phyloP scores from a whole-genome alignment of 2,888 invertebrate genomes.

The Acleris laterana region DNA sequence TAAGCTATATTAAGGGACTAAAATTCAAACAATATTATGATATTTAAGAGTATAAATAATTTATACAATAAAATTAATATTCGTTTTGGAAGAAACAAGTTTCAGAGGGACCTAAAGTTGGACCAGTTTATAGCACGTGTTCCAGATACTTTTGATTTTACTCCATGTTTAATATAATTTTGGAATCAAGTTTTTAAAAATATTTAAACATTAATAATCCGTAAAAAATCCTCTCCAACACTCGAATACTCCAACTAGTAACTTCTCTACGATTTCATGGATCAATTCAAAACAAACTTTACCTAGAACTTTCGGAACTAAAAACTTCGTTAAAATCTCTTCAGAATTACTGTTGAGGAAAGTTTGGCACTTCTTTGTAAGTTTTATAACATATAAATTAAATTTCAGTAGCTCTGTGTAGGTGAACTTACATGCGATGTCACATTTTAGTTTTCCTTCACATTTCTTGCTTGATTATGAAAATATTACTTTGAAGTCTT shows the following conservation, averaged over 20 bases:
- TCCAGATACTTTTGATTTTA: too few relatives aligned
- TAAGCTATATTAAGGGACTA: too few relatives aligned
- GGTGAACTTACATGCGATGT: neutral
- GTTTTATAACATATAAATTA: constrained; percentile 20
- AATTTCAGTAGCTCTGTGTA: neutral
- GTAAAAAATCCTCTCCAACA: neutral
- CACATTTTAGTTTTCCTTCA: too few relatives aligned
- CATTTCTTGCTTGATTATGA: too few relatives aligned
- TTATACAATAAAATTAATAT: too few relatives aligned
- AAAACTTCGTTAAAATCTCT: constrained; percentile 23
- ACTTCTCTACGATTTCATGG: constrained; percentile 4
- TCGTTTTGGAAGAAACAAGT: too few relatives aligned
- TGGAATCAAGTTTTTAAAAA: too few relatives aligned
- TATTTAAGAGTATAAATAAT: too few relatives aligned
- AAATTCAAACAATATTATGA: too few relatives aligned
- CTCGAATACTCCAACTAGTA: constrained; percentile 4
- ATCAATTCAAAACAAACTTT: constrained; percentile 15
- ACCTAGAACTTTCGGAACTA: constrained; percentile 17
- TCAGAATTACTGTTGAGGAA: constrained; percentile 20
- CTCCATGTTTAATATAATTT: too few relatives aligned
- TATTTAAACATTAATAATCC: too few relatives aligned
- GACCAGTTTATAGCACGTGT: neutral
- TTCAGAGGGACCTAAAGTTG: neutral
- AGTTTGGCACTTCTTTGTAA: constrained; percentile 18
- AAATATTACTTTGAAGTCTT: too few relatives aligned